Conservation (phyloP, 2,888 invertebrate genomes). For the Dryadula phaetusa region DNA sequence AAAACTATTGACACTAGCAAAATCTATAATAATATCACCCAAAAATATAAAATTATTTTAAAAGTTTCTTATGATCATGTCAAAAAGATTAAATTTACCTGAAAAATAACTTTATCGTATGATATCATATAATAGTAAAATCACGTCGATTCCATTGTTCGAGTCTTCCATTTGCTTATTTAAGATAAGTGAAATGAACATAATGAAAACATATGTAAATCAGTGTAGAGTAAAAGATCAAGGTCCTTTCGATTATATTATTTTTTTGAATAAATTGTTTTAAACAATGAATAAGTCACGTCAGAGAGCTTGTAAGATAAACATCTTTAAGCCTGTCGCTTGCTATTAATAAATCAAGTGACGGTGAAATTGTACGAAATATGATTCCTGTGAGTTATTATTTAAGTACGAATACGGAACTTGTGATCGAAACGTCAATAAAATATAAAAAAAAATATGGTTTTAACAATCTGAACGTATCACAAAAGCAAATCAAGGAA, state of each 20-base stretch:
- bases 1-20: neutral
- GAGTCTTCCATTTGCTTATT: constrained; percentile 48
- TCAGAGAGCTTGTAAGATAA: constrained; percentile 47
- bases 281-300: constrained; percentile 54
- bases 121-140: too few relatives aligned
- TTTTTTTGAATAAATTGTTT: constrained; percentile 54
- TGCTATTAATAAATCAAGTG: constrained; percentile 49
- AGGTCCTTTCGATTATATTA: constrained; percentile 53
- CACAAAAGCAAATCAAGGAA: constrained; percentile 36
- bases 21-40: neutral
- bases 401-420: constrained; percentile 45
- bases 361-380: constrained; percentile 45
- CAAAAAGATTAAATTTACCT: constrained; percentile 44
- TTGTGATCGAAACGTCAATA: constrained; percentile 41
- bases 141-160: constrained; percentile 61
- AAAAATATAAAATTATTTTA: neutral
- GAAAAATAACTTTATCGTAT: constrained; percentile 60
- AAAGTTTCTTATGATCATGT: neutral
- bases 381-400: constrained; percentile 43
- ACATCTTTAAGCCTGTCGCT: constrained; percentile 47
- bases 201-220: constrained; percentile 57
- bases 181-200: constrained; percentile 47
- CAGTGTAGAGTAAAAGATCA: constrained; percentile 54
- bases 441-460: constrained; percentile 35
- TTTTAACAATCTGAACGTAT: constrained; percentile 34